Evolutionary conservation across 2,797 vertebrate species (phyloP), one percentile per base, ranked within the genome.

Genomic region (Sebastes cheni): DNA sequence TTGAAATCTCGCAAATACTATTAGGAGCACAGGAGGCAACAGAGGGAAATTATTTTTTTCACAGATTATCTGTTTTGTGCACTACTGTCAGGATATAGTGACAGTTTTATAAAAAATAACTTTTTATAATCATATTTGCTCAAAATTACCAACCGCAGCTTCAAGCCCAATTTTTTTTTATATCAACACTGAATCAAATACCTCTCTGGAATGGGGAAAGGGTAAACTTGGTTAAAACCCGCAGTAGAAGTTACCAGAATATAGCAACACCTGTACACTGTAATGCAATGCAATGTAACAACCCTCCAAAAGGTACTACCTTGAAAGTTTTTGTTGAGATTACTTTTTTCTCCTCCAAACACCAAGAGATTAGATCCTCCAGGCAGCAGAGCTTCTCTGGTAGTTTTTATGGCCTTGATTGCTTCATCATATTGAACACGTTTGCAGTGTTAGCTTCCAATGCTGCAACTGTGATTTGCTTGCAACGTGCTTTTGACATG

Each of bases 281-380:
- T 14, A 56, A 30, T 36, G 25, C 20, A 69, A 18, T 20, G 60
- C 18, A 50, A 64, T 56, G 16, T 25, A 73, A 20, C 6, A 46
- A 7, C 61, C 27, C 46, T 34, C 14, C 30, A 13, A 59, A 62
- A 39, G n/a, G n/a, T n/a, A 39, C 27, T 29, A 67, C 39, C 56
- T 77, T 83, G 25, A 81, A 76, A 42, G 29, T 70, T 75, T 84
- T 77, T 74, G 64, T 67, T 39, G 16, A 71, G 36, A 77, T 39
- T 39, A 58, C 23, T 72, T 77, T 75, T 34, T 54, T 81, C 64
- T 77, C 60, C 75, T 66, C 13, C 59, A 70, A 75, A 64, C 34
- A 23, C 34, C 68, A 75, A 36, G 78, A 82, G 67, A 74, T 67
- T 62, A 65, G 52, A 67, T 54, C 64, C 56, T 75, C 12, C 56